Evolutionary conservation across 2,888 invertebrate genomes (phyloP).

Genomic region (Cremastinae sp.): DNA sequence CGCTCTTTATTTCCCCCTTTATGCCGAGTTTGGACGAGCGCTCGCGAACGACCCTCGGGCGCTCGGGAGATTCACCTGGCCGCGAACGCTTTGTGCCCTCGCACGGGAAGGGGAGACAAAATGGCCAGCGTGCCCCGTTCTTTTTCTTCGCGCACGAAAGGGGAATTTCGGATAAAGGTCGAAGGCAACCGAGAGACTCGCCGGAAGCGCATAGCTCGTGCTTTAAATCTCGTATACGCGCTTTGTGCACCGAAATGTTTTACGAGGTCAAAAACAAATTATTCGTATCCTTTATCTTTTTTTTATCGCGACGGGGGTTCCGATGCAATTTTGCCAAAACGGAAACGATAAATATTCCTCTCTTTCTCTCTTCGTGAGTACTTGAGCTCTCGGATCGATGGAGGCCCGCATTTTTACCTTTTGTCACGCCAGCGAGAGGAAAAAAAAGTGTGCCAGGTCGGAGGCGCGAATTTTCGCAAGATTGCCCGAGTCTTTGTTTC

Average conservation of each 20-base stretch:
- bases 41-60: slow-evolving; percentile 45
- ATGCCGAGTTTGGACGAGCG: no score
- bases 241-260: no score
- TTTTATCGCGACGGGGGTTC: no score
- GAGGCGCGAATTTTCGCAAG: neutral
- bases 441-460: neutral
- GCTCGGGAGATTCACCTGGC: slow-evolving; percentile 48
- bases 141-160: slow-evolving; percentile 12
- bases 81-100: slow-evolving; percentile 19
- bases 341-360: no score
- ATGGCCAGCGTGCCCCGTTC: slow-evolving; percentile 42
- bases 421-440: no score
- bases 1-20: neutral
- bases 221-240: no score
- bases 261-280: no score
- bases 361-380: no score
- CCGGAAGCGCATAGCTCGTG: no score
- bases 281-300: no score
- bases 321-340: no score
- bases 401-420: slow-evolving; percentile 1
- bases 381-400: neutral
- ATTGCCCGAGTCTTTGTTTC: no score
- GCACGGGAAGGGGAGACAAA: slow-evolving; percentile 37
- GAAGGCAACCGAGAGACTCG: slow-evolving; percentile 9
- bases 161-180: slow-evolving; percentile 14